Evolutionary conservation across 2,113 vertebrate species (phyloP).

Genomic region (Sorex araneus): DNA sequence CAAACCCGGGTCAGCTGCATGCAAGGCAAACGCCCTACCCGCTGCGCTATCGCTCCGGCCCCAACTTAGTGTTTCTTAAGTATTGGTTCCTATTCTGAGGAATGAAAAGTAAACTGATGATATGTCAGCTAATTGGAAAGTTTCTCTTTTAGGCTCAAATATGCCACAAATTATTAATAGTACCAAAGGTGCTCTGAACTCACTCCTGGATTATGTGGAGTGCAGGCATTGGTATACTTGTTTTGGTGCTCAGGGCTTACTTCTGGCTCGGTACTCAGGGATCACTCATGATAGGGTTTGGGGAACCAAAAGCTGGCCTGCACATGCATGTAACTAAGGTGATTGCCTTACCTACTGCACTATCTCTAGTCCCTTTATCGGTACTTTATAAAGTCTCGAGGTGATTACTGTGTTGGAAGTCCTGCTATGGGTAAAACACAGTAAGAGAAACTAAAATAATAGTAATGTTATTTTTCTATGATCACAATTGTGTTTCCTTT

Average conservation of each 20-base stretch:
- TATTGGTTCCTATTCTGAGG: background rate
- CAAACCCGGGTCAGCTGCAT: too few species aligned
- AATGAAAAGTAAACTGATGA: conserved; percentile 51
- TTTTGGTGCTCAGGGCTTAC: too few species aligned
- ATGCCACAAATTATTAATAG: background rate
- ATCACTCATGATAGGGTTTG: too few species aligned
- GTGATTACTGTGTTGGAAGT: background rate
- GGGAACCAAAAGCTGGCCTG: too few species aligned
- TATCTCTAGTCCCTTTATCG: background rate
- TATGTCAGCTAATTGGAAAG: background rate
- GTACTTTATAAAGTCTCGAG: conserved; percentile 3
- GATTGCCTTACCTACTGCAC: too few species aligned
- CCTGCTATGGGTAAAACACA: conserved; percentile 6
- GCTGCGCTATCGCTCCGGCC: too few species aligned
- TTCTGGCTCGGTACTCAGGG: too few species aligned
- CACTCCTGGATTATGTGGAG: background rate
- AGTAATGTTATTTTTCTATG: background rate
- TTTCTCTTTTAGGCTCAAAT: conserved; percentile 18
- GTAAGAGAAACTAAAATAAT: conserved; percentile 31
- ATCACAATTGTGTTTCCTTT: background rate
- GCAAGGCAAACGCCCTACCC: too few species aligned
- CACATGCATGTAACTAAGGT: too few species aligned
- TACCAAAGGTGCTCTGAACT: background rate
- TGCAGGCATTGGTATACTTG: background rate
- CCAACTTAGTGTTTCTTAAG: background rate